Evolutionary conservation across 2,888 invertebrate genomes (phyloP).

Genomic region (Stenchaetothrips biformis): DNA sequence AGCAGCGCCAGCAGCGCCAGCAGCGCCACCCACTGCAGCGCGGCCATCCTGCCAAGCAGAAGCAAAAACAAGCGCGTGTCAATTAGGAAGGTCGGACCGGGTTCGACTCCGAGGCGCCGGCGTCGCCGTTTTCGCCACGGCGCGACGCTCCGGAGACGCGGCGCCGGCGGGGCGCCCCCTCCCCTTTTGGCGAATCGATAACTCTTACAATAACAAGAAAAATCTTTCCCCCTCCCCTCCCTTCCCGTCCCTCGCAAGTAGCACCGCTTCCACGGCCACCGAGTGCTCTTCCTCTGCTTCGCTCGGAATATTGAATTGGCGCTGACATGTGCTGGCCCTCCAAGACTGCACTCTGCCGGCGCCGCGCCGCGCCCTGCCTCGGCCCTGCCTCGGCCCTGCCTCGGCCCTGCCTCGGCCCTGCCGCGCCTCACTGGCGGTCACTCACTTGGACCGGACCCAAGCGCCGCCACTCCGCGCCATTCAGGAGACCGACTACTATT

Average conservation of each 20-base stretch:
- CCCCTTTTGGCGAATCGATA: too few relatives aligned
- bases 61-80: background rate
- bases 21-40: background rate
- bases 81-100: background rate
- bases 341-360: too few relatives aligned
- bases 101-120: background rate
- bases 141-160: background rate
- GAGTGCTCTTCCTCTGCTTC: too few relatives aligned
- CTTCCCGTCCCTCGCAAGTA: too few relatives aligned
- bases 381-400: too few relatives aligned
- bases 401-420: background rate
- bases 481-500: conserved; percentile 6
- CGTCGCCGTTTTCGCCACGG: background rate
- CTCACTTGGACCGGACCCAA: conserved; percentile 19
- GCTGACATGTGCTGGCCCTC: background rate
- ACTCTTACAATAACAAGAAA: too few relatives aligned
- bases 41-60: conserved; percentile 7
- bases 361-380: too few relatives aligned
- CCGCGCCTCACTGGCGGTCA: conserved; percentile 8
- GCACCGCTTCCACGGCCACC: too few relatives aligned
- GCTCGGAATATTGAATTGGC: conserved; percentile 5
- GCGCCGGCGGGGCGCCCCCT: background rate
- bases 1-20: background rate
- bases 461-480: background rate
- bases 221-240: too few relatives aligned